A percentile compares a stretch with the other conserved stretches of the same genome.
Conservation (phyloP, 1,140 invertebrate genomes). For the Drosophila rhopaloa region DNA sequence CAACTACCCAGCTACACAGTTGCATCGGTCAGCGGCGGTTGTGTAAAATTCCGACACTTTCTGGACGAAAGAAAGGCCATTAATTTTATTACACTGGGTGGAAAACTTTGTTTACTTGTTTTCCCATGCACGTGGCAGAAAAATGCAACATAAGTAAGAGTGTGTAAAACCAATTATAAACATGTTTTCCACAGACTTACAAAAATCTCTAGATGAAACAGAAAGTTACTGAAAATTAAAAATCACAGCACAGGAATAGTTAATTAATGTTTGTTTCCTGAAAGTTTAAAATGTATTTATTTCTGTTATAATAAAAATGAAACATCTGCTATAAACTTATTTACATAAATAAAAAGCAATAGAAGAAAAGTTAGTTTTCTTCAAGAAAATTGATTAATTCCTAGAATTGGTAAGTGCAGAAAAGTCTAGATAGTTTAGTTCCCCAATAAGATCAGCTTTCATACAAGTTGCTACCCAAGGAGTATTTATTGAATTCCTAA, state of each 20-base stretch:
- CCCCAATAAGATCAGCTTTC: not conserved
- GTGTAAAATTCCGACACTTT: constrained; percentile 45
- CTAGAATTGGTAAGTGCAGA: no score
- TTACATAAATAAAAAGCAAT: no score
- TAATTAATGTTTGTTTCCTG: not conserved
- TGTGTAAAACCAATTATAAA: constrained; percentile 61
- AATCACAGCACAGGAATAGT: not conserved
- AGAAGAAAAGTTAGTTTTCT: no score
- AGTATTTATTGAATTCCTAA: constrained; percentile 2
- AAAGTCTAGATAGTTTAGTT: not conserved
- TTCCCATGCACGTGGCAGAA: constrained; percentile 31
- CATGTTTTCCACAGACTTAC: constrained; percentile 28
- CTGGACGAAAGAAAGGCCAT: constrained; percentile 43
- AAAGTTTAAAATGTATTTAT: not conserved
- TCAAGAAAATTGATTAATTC: no score
- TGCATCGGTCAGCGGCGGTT: constrained; percentile 19
- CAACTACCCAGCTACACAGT: not conserved
- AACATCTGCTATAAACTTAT: not conserved
- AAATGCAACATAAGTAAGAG: constrained; percentile 39
- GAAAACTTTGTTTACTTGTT: constrained; percentile 29
- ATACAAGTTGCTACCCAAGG: not conserved
- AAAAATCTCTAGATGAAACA: constrained; percentile 15
- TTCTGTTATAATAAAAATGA: not conserved
- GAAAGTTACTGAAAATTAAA: constrained; percentile 20
- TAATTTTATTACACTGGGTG: constrained; percentile 72